phyloP scores from a whole-genome alignment of 2,888 invertebrate genomes.

The Thera obeliscata region DNA sequence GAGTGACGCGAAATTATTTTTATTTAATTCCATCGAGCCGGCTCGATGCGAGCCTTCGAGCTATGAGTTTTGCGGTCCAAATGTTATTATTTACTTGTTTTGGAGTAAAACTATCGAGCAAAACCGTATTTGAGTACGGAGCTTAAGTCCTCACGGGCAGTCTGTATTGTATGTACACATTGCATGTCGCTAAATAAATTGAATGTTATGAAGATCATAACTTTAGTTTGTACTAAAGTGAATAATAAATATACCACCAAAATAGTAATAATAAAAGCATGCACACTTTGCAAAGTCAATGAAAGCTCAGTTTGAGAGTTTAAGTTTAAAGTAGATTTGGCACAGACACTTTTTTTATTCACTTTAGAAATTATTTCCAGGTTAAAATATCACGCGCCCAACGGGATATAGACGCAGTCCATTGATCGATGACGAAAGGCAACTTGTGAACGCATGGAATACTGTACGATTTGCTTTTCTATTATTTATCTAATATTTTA shows the following conservation, averaged over 20 bases:
- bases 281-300: constrained; percentile 20
- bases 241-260: constrained; percentile 26
- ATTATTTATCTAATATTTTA: constrained; percentile 13
- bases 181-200: constrained; percentile 25
- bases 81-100: no score
- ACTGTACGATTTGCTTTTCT: constrained; percentile 24
- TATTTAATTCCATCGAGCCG: no score
- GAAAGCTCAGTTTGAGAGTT: constrained; percentile 5
- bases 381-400: constrained; percentile 98
- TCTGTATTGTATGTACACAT: constrained; percentile 2
- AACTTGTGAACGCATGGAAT: constrained; percentile 26
- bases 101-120: no score
- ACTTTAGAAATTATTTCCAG: constrained; percentile 54
- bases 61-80: no score
- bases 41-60: no score
- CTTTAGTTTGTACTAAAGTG: constrained; percentile 31
- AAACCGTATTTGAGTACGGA: no score
- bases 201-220: constrained; percentile 22
- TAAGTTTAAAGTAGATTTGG: constrained; percentile 13
- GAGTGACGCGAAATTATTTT: no score
- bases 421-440: constrained; percentile 59
- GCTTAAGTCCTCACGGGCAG: constrained; percentile 6
- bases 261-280: constrained; percentile 22
- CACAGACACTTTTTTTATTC: constrained; percentile 29
- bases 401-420: constrained; percentile 94